Conservation (phyloP, 2,797 vertebrate species). For the Ctenochaetus hawaiiensis region DNA sequence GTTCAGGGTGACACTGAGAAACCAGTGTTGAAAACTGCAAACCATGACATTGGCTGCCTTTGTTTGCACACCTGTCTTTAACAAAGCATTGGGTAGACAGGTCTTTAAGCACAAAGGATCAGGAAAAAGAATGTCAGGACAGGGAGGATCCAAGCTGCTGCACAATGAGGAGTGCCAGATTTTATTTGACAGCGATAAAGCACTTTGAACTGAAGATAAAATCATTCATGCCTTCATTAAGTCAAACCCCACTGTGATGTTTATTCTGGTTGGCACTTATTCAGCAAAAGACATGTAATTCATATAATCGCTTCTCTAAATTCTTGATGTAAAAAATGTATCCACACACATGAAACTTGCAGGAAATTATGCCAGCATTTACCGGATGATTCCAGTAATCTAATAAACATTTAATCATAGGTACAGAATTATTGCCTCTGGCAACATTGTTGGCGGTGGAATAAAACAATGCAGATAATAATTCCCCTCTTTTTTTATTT, state of each 20-base stretch:
- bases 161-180: no score
- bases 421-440: neutral
- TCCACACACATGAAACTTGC: neutral
- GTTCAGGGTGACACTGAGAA: no score
- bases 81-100: neutral
- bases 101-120: no score
- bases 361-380: neutral
- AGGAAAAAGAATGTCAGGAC: no score
- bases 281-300: neutral
- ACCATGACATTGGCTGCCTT: conserved; percentile 4
- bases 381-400: no score
- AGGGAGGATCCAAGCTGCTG: no score
- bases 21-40: conserved; percentile 7
- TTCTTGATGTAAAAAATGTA: no score
- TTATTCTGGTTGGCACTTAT: no score
- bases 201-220: no score
- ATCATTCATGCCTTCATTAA: no score
- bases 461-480: neutral
- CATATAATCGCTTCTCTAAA: neutral
- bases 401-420: neutral
- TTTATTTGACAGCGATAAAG: no score
- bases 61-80: neutral
- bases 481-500: neutral
- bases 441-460: neutral
- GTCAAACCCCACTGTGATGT: no score